These are phyloP conservation scores for Musca domestica DNA, from an alignment of 1,140 invertebrate species.

Conservation along the genomic window DNA sequence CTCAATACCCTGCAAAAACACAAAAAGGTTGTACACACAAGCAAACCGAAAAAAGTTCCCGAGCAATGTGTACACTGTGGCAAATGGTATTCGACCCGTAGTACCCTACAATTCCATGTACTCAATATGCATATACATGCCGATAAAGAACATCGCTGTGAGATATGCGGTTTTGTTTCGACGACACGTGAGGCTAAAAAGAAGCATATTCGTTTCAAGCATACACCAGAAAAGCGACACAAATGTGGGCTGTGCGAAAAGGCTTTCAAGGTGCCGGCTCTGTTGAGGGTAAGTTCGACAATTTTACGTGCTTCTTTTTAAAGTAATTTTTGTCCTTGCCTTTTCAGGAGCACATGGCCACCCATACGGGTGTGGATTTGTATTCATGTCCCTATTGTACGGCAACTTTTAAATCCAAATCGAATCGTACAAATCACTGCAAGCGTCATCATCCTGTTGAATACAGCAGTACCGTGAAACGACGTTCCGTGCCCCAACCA, in stretches of 20 bases:
- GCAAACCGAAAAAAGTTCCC: not conserved
- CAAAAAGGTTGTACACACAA: not conserved
- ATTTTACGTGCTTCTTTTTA: not conserved
- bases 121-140: constrained; percentile 7
- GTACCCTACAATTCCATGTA: not conserved
- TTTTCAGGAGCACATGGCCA: constrained; percentile 48
- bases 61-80: not conserved
- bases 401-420: constrained; percentile 47
- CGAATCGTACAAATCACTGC: constrained; percentile 49
- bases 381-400: constrained; percentile 49
- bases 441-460: constrained; percentile 48
- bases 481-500: no score
- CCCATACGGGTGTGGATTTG: constrained; percentile 45
- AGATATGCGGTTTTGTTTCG: constrained; percentile 29
- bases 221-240: constrained; percentile 36
- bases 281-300: constrained; percentile 33
- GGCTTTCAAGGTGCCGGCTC: constrained; percentile 40
- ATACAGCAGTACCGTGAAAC: constrained; percentile 5
- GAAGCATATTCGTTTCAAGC: constrained; percentile 42
- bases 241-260: constrained; percentile 47
- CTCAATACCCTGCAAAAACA: not conserved
- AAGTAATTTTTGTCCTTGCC: not conserved
- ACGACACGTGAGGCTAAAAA: constrained; percentile 41
- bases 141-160: not conserved
- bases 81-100: not conserved